Conservation (phyloP, 2,113 vertebrate species). For the Protobothrops mucrosquamatus region DNA sequence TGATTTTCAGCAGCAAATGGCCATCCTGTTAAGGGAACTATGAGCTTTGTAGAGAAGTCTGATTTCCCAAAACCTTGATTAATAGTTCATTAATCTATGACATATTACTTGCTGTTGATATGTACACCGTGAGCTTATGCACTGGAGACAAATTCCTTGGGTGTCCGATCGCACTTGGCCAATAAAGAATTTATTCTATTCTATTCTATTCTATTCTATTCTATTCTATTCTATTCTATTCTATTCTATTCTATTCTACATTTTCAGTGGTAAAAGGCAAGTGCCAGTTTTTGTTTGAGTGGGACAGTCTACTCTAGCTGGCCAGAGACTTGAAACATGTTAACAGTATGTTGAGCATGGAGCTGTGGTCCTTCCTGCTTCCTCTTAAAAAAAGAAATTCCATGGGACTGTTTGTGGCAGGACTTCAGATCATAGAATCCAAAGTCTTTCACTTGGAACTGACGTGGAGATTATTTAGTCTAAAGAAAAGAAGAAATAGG, state of each 20-base stretch:
- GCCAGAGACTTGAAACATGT: not conserved
- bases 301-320: not conserved
- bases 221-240: no score
- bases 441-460: not conserved
- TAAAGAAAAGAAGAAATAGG: no score
- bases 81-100: not conserved
- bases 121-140: not conserved
- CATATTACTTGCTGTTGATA: not conserved
- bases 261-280: not conserved
- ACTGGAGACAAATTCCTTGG: not conserved
- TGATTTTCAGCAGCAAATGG: not conserved
- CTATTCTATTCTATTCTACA: not conserved
- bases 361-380: not conserved
- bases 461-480: no score
- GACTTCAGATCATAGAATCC: not conserved
- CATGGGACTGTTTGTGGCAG: not conserved
- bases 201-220: not conserved
- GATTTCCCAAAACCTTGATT: not conserved
- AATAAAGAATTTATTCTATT: not conserved
- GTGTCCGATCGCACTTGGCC: not conserved
- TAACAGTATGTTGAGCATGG: not conserved
- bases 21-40: not conserved
- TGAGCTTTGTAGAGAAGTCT: not conserved
- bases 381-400: not conserved
- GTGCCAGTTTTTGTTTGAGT: not conserved